These are phyloP conservation scores for Hemibagrus guttatus DNA, from an alignment of 2,797 vertebrate genomes.

Conservation along the genomic window DNA sequence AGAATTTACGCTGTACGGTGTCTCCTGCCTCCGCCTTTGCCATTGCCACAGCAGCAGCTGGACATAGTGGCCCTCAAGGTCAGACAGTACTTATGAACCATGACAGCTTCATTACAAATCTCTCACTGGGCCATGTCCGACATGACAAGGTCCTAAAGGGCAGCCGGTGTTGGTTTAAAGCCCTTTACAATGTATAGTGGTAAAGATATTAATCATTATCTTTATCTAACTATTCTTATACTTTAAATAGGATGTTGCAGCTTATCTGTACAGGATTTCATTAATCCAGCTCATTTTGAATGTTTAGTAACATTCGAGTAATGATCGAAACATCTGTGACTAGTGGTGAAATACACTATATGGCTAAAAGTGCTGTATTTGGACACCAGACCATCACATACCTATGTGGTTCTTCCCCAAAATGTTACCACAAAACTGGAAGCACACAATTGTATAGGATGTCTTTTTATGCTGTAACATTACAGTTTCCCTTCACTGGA, in stretches of 20 bases:
- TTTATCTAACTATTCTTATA: neutral
- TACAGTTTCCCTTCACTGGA: neutral
- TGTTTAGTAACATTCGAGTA: neutral
- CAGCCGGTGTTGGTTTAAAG: neutral
- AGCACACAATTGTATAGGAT: neutral
- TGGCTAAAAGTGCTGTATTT: neutral
- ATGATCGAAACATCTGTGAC: neutral
- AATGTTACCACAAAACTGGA: neutral
- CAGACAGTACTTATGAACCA: slow-evolving; percentile 58
- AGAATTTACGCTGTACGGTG: slow-evolving; percentile 84
- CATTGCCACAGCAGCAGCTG: slow-evolving; percentile 92
- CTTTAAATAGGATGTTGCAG: neutral
- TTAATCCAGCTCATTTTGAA: neutral
- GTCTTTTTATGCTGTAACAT: neutral
- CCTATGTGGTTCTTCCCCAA: neutral
- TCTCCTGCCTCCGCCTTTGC: slow-evolving; percentile 93
- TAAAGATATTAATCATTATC: neutral
- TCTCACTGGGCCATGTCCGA: neutral
- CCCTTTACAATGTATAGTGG: neutral
- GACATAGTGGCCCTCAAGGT: slow-evolving; percentile 88
- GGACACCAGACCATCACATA: neutral
- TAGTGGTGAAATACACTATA: neutral
- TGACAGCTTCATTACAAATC: slow-evolving; percentile 21
- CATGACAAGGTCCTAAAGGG: slow-evolving; percentile 1
- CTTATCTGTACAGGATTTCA: slow-evolving; percentile 4